These are phyloP conservation scores for Mesorhabditis belari DNA, from an alignment of 2,888 invertebrate genomes.

Conservation along the genomic window DNA sequence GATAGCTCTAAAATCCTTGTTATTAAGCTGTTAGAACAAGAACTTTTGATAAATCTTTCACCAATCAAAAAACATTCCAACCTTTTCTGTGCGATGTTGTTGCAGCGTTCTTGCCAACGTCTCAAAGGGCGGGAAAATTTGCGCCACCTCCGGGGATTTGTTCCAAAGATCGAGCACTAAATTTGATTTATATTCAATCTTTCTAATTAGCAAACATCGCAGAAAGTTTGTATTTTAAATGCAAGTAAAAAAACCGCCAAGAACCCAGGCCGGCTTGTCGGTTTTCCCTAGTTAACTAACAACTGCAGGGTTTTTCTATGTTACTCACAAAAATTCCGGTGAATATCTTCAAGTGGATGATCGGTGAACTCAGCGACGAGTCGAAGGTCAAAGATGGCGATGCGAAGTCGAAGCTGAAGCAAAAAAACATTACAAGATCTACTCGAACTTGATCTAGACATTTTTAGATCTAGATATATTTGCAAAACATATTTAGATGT, in stretches of 20 bases:
- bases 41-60: too few relatives aligned
- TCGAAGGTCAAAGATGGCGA: constrained; percentile 27
- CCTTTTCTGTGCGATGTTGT: not conserved
- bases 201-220: too few relatives aligned
- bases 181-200: too few relatives aligned
- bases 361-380: constrained; percentile 37
- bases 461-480: too few relatives aligned
- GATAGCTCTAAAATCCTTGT: not conserved
- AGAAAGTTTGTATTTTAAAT: too few relatives aligned
- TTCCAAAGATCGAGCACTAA: not conserved
- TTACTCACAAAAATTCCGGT: constrained; percentile 9
- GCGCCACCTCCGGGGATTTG: not conserved
- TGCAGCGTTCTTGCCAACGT: not conserved
- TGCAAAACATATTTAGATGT: too few relatives aligned
- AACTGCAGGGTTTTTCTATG: too few relatives aligned
- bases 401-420: constrained; percentile 17
- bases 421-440: not conserved
- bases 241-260: too few relatives aligned
- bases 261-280: too few relatives aligned
- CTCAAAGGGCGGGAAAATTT: not conserved
- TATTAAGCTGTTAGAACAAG: not conserved
- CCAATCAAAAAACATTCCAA: not conserved
- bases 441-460: not conserved
- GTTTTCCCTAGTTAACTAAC: too few relatives aligned
- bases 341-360: constrained; percentile 8